Evolutionary conservation across 2,113 vertebrate genomes (phyloP).

Genomic region (Pluvialis apricaria): DNA sequence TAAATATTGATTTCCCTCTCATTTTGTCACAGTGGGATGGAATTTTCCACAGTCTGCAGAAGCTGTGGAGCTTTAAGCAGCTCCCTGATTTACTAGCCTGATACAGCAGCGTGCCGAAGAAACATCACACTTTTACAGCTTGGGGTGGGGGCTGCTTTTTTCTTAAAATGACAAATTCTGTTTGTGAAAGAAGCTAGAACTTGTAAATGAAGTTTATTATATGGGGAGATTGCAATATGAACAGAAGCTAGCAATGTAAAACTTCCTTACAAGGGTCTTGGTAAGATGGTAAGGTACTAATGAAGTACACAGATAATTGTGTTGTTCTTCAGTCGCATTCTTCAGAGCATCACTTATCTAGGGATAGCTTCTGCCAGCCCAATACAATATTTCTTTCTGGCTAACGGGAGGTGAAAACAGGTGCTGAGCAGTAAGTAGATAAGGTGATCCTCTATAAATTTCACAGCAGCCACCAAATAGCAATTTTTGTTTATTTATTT

Average conservation of each 20-base stretch:
- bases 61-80: neutral
- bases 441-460: neutral
- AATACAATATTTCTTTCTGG: neutral
- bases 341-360: neutral
- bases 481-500: neutral
- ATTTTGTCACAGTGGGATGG: neutral
- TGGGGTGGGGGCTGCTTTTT: neutral
- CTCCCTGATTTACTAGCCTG: constrained; percentile 22
- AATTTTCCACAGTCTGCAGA: constrained; percentile 15
- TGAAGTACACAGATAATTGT: neutral
- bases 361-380: neutral
- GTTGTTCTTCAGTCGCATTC: neutral
- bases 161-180: neutral
- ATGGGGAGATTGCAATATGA: neutral
- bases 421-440: constrained; percentile 6
- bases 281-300: neutral
- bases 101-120: neutral
- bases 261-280: neutral
- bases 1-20: constrained; percentile 59
- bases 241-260: neutral
- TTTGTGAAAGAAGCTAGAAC: neutral
- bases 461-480: neutral
- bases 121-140: neutral
- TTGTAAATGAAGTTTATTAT: neutral
- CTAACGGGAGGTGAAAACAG: neutral